A percentile compares a stretch with the other conserved stretches of the same genome.
These are phyloP conservation scores for Cinclus cinclus DNA, from an alignment of 2,113 vertebrate species.

Conservation along the genomic window DNA sequence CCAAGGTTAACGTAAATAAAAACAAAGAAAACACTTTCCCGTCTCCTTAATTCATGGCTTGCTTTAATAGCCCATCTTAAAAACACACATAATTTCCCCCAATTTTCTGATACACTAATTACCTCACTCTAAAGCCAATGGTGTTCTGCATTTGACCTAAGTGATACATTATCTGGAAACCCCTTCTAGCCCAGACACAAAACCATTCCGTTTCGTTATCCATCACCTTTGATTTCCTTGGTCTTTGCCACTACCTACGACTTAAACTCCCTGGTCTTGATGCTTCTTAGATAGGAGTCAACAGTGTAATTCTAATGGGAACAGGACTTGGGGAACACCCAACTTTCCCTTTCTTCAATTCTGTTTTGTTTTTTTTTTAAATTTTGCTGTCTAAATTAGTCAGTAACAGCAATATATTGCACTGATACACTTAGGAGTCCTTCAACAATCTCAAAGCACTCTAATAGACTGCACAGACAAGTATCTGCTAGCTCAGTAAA, in stretches of 20 bases:
- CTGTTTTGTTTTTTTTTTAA: background rate
- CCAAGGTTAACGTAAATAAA: slow-evolving; percentile 61
- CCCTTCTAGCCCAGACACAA: slow-evolving; percentile 8
- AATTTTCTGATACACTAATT: slow-evolving; percentile 72
- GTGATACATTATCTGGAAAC: slow-evolving; percentile 54
- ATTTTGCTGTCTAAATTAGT: background rate
- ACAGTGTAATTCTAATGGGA: background rate
- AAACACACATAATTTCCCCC: slow-evolving; percentile 68
- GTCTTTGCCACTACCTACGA: slow-evolving; percentile 32
- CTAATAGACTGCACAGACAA: background rate
- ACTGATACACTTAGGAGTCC: background rate
- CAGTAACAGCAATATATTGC: background rate
- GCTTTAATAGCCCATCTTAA: slow-evolving; percentile 66
- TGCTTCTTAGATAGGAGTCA: background rate
- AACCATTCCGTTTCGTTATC: slow-evolving; percentile 38
- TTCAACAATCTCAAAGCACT: slow-evolving; percentile 21
- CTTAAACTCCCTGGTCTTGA: slow-evolving; percentile 9
- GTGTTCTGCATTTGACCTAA: slow-evolving; percentile 64
- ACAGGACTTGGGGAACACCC: background rate
- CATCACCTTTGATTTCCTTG: slow-evolving; percentile 43
- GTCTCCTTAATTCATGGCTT: slow-evolving; percentile 63
- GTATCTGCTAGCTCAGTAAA: slow-evolving; percentile 31
- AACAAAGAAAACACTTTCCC: slow-evolving; percentile 57
- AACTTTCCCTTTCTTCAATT: background rate
- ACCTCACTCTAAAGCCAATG: slow-evolving; percentile 62